Conservation (phyloP, 2,113 vertebrate genomes). For the Lathamus discolor region DNA sequence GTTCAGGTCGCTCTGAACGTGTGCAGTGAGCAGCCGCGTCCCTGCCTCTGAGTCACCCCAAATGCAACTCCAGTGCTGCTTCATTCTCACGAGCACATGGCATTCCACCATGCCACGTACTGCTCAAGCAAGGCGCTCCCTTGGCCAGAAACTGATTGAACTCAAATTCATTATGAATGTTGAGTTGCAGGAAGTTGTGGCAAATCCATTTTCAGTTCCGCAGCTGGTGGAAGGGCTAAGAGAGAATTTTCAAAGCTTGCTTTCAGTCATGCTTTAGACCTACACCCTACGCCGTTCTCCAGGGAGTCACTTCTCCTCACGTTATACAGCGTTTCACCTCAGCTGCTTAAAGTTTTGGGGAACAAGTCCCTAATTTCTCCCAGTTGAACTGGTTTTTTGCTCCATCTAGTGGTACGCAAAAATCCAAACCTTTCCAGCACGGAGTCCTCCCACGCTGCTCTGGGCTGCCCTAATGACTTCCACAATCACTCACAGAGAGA, state of each 20-base stretch:
- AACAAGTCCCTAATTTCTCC: background rate
- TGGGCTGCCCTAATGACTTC: background rate
- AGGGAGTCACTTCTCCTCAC: background rate
- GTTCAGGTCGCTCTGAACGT: background rate
- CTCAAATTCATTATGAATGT: background rate
- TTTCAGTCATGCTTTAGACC: background rate
- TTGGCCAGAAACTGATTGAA: no score
- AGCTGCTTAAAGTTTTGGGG: background rate
- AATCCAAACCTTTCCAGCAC: background rate
- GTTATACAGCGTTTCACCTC: background rate
- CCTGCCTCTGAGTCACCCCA: background rate
- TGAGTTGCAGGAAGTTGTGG: background rate
- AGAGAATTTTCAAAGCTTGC: background rate
- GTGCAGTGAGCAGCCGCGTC: background rate
- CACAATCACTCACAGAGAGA: rapidly evolving
- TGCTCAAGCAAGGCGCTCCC: background rate
- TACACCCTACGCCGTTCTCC: background rate
- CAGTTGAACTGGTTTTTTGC: background rate
- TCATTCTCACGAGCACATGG: rapidly evolving
- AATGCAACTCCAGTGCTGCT: background rate
- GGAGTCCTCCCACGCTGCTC: rapidly evolving
- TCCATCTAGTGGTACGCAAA: conserved; percentile 7
- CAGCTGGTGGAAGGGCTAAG: background rate
- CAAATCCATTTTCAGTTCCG: background rate
- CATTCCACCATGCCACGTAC: background rate